phyloP scores from a whole-genome alignment of 2,113 vertebrate genomes.

The Corapipo altera region DNA sequence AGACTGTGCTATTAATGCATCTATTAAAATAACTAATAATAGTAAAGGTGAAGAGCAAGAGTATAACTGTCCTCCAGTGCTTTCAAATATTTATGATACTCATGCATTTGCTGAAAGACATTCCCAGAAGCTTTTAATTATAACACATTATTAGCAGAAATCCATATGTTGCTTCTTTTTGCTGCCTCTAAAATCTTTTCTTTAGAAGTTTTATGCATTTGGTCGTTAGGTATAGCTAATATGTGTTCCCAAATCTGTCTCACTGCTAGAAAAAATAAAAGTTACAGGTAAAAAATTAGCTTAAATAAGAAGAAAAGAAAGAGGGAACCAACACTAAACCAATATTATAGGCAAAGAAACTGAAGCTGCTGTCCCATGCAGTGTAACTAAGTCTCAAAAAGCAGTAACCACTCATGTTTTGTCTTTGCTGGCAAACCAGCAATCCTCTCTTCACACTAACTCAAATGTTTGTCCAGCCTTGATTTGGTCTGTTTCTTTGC shows the following conservation, averaged over 20 bases:
- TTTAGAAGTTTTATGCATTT: neutral
- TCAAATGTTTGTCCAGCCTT: neutral
- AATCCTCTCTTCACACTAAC: neutral
- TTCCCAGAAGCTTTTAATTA: constrained; percentile 8
- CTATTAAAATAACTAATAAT: neutral
- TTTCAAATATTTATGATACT: constrained; percentile 9
- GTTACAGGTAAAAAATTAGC: neutral
- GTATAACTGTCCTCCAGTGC: neutral
- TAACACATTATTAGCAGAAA: neutral
- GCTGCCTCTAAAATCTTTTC: neutral
- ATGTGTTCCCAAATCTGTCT: neutral
- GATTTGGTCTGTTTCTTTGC: neutral
- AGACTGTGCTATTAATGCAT: neutral
- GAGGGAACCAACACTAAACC: neutral
- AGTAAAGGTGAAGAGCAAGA: neutral
- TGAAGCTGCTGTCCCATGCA: neutral
- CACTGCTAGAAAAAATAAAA: neutral
- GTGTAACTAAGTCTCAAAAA: neutral
- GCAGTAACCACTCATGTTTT: neutral
- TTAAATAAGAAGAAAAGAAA: neutral
- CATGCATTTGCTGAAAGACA: neutral
- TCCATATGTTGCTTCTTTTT: neutral
- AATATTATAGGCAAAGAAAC: neutral
- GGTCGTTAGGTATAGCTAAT: neutral
- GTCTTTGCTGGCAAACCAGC: neutral